Conservation (phyloP, 2,888 invertebrate genomes). For the Orthonevra nobilis region DNA sequence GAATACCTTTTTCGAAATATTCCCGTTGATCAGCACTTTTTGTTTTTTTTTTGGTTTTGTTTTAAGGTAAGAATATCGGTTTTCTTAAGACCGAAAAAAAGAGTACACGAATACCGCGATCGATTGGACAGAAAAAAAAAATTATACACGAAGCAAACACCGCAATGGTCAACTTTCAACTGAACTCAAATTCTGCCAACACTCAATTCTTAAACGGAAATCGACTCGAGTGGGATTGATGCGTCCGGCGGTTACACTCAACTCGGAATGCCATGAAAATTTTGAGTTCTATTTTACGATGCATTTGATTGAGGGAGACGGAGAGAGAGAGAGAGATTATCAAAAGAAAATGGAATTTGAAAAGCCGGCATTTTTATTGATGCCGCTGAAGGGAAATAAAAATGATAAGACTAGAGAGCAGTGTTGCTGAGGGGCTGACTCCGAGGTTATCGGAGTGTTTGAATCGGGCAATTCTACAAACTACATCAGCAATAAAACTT, state of each 20-base stretch:
- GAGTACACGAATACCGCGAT: constrained; percentile 14
- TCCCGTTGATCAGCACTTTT: constrained; percentile 37
- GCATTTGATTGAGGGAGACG: not conserved
- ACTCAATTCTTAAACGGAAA: constrained; percentile 59
- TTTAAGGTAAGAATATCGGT: constrained; percentile 1
- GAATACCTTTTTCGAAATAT: constrained; percentile 37
- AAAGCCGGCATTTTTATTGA: constrained; percentile 28
- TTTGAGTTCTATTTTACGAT: too few species aligned
- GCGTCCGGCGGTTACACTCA: constrained; percentile 24
- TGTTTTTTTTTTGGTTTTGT: not conserved
- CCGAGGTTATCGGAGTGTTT: too few species aligned
- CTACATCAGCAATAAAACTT: too few species aligned
- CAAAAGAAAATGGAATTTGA: not conserved
- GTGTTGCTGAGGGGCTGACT: too few species aligned
- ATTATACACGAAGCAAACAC: constrained; percentile 7
- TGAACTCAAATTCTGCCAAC: constrained; percentile 50
- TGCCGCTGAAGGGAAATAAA: not conserved
- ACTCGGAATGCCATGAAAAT: not conserved
- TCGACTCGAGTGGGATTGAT: too few species aligned
- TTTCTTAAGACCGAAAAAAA: constrained; percentile 33
- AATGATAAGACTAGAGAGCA: not conserved
- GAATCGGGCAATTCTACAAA: too few species aligned
- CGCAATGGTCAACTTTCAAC: constrained; percentile 59
- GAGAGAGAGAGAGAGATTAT: not conserved
- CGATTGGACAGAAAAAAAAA: not conserved